Evolutionary conservation across 1,140 invertebrate genomes (phyloP).

Genomic region (Drosophila parabipectinata): DNA sequence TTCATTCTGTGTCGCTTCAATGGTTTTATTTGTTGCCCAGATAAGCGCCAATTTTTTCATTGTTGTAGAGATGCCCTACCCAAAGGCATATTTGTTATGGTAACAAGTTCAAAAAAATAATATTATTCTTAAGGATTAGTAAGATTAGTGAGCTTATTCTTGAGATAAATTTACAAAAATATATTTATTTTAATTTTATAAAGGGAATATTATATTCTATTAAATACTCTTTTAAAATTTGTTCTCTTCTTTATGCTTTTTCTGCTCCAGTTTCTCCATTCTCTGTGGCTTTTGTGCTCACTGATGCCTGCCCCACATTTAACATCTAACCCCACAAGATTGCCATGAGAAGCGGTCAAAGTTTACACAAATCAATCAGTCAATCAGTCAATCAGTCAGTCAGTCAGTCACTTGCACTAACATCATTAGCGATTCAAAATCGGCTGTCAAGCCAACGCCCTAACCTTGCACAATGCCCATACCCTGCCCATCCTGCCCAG

Average conservation of each 20-base stretch:
- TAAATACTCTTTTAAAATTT: no score
- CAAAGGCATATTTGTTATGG: background rate
- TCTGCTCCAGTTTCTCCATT: conserved; percentile 32
- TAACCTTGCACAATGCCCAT: conserved; percentile 70
- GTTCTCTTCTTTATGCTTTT: background rate
- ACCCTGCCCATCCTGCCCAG: background rate
- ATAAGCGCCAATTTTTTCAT: conserved; percentile 51
- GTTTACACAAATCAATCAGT: conserved; percentile 78
- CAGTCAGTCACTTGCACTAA: no score
- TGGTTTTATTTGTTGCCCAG: conserved; percentile 27
- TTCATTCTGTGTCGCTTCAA: conserved; percentile 23
- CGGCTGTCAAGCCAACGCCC: conserved; percentile 61
- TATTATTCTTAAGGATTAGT: background rate
- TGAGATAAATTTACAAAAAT: no score
- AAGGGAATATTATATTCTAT: conserved; percentile 1
- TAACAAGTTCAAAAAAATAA: background rate
- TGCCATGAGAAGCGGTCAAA: conserved; percentile 63
- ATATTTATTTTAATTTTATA: no score
- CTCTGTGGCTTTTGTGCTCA: conserved; percentile 24
- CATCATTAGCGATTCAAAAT: conserved; percentile 56
- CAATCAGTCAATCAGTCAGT: conserved; percentile 4
- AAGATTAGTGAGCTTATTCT: no score
- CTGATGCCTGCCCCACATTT: conserved; percentile 50
- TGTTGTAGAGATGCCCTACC: conserved; percentile 12
- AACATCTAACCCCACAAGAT: conserved; percentile 15